Conservation (phyloP, 2,113 vertebrate species). For the Paedocypris sp. region DNA sequence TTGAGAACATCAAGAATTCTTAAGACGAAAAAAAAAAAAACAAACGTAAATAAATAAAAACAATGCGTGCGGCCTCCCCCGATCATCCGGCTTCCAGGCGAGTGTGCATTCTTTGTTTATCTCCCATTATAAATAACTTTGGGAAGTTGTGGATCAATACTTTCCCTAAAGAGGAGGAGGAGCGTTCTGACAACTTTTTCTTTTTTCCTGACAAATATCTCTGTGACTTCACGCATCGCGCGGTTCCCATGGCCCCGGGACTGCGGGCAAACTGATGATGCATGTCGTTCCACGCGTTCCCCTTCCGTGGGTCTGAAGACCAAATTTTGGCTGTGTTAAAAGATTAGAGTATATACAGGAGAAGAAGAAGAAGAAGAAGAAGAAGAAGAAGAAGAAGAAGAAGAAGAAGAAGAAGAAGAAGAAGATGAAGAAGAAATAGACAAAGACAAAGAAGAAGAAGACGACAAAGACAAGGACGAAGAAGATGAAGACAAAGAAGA, state of each 20-base stretch:
- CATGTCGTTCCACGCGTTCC: not conserved
- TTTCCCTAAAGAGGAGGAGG: slow-evolving; percentile 49
- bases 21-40: slow-evolving; percentile 30
- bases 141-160: slow-evolving; percentile 64
- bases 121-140: slow-evolving; percentile 67
- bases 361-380: no score
- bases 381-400: no score
- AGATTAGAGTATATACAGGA: no score
- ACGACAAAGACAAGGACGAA: no score
- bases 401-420: no score
- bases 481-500: no score
- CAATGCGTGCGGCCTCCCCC: slow-evolving; percentile 39
- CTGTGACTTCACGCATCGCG: slow-evolving; percentile 46
- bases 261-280: slow-evolving; percentile 36
- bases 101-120: slow-evolving; percentile 58
- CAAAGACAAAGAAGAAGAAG: no score
- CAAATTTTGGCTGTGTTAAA: slow-evolving; percentile 10
- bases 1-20: slow-evolving; percentile 37
- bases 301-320: not conserved
- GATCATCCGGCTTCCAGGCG: slow-evolving; percentile 51
- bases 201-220: slow-evolving; percentile 45
- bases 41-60: slow-evolving; percentile 21
- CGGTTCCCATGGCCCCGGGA: slow-evolving; percentile 59
- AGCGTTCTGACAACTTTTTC: slow-evolving; percentile 51
- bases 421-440: no score